Conservation (phyloP, 2,797 vertebrate species). For the Poecilia velifera region DNA sequence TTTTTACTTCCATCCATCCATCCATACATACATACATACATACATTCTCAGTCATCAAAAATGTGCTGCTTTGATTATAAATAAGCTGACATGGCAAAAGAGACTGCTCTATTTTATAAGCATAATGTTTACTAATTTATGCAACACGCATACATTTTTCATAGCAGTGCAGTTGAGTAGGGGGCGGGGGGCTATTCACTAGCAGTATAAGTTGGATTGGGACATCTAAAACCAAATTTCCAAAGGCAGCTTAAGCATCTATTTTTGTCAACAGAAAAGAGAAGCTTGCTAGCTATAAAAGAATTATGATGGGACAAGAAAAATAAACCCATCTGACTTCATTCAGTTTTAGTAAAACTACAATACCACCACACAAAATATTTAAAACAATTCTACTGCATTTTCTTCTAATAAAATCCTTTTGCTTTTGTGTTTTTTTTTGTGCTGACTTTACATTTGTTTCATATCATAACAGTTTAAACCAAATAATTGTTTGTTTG, state of each 20-base stretch:
- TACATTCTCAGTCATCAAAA: not conserved
- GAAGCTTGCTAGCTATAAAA: not conserved
- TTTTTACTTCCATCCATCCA: not conserved
- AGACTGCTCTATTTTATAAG: not conserved
- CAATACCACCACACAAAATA: not conserved
- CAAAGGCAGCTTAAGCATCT: conserved; percentile 13
- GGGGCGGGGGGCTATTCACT: not conserved
- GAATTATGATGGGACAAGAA: conserved; percentile 6
- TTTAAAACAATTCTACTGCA: not conserved
- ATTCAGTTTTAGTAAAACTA: not conserved
- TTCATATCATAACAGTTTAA: not conserved
- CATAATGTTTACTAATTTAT: not conserved
- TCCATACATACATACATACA: too few relatives aligned
- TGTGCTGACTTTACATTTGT: not conserved
- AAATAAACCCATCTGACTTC: not conserved
- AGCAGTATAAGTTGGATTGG: not conserved
- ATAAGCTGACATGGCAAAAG: conserved; percentile 6
- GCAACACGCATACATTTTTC: not conserved
- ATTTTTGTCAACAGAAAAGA: conserved; percentile 21
- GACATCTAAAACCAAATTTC: conserved; percentile 10
- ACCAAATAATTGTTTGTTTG: not conserved
- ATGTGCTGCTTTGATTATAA: not conserved
- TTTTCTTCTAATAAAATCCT: not conserved
- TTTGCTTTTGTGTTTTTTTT: conserved; percentile 1
- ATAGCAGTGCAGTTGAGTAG: not conserved